These are phyloP conservation scores for Folsomia candida DNA, from an alignment of 2,888 invertebrate genomes.

Conservation along the genomic window DNA sequence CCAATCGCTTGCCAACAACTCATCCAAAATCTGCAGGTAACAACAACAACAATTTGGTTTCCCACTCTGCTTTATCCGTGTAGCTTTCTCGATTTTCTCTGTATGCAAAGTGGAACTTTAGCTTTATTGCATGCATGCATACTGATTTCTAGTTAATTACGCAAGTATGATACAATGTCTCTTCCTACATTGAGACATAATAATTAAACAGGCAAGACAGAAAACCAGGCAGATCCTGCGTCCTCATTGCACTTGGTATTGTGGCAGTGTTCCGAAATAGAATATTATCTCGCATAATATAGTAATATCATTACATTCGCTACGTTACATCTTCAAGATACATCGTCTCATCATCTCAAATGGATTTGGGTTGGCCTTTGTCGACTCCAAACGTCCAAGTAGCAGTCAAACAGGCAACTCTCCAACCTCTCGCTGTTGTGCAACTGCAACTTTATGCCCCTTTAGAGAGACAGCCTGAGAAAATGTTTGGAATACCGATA, in stretches of 20 bases:
- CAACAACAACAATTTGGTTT: conserved; percentile 1
- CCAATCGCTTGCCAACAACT: conserved; percentile 47
- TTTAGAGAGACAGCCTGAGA: conserved; percentile 48
- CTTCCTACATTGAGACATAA: not conserved
- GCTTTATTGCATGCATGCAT: not conserved
- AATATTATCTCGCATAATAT: no score
- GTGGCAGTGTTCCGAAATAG: no score
- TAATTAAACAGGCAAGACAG: not conserved
- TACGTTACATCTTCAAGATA: not conserved
- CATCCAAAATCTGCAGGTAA: conserved; percentile 44
- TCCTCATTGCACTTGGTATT: no score
- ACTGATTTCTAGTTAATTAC: not conserved
- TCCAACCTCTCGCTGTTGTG: not conserved
- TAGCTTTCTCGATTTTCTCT: not conserved
- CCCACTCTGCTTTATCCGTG: not conserved
- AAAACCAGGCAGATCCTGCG: no score
- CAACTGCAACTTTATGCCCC: conserved; percentile 35
- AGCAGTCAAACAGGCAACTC: not conserved
- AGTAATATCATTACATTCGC: not conserved
- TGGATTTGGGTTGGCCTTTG: not conserved
- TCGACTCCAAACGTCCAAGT: not conserved
- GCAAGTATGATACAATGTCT: not conserved
- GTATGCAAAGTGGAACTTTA: no score
- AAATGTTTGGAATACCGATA: conserved; percentile 48
- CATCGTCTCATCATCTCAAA: not conserved